Evolutionary conservation across 2,888 invertebrate genomes (phyloP), one percentile per base, ranked within the genome.

Genomic region (Drosophila falleni): DNA sequence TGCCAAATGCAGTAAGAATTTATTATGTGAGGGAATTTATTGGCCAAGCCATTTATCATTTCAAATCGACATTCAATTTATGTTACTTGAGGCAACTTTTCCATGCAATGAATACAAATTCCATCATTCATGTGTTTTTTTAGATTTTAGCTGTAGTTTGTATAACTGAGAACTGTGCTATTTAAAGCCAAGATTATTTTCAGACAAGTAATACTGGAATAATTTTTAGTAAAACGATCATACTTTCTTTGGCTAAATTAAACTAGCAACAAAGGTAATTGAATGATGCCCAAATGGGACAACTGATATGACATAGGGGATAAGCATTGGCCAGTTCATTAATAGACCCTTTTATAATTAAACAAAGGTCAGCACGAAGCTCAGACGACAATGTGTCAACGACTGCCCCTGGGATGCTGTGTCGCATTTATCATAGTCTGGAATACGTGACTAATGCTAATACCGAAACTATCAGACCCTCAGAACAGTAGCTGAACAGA

Each of bases 341-440:
- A 76, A 74, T 39, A 51, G 61, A 39, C 47, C 59, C 42, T 54
- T 63, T 67, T 71, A 47, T 82, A 81, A 85, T 82, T 87, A 79
- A 82, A 62, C 74, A 82, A 58, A 78, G 86, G 87, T 70, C 80
- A 70, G 61, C 49, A 33, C 26, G 37, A 49, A 49, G 53, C 51
- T 31, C 33, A 41, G 46, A 60, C 49, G 55, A 77, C 82, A 74
- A 79, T 87, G 87, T 77, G 85, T 67, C 82, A 85, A 72, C 47
- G 71, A 65, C 54, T 46, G 56, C 60, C 63, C 68, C 62, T 26
- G 49, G 44, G 46, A 49, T 29, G 31, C 55, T 51, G 19, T 16
- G 23, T 1, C 42, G 61, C 68, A 84, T 85, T 81, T 82, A 82
- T 85, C 78, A 87, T 53, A 33, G 62, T 44, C 39, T 26, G 19